Evolutionary conservation across 2,888 invertebrate species (phyloP).

Genomic region (Chironomus tentans): DNA sequence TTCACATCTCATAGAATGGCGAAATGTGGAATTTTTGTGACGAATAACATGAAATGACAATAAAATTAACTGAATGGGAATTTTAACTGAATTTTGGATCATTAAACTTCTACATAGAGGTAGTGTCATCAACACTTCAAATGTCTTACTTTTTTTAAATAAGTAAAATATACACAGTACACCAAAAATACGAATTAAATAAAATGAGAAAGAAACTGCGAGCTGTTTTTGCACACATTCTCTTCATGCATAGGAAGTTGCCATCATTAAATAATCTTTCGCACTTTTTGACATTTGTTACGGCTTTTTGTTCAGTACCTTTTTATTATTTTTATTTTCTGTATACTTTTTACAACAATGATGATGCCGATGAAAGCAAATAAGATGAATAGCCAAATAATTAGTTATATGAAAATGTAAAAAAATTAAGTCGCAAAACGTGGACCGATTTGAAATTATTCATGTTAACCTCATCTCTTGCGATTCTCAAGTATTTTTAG

Average conservation of each 20-base stretch:
- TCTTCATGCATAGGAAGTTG: background rate
- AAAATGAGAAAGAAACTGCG: too few relatives aligned
- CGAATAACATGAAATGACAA: background rate
- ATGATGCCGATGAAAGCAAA: background rate
- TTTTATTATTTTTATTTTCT: background rate
- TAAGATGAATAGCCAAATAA: conserved; percentile 20
- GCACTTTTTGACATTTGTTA: background rate
- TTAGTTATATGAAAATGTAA: background rate
- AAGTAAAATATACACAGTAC: too few relatives aligned
- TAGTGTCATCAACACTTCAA: background rate
- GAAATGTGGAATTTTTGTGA: background rate
- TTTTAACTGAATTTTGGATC: background rate
- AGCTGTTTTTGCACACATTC: background rate
- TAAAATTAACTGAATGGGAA: background rate
- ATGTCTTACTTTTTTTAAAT: too few relatives aligned
- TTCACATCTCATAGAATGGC: too few relatives aligned
- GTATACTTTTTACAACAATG: background rate
- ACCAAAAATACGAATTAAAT: too few relatives aligned
- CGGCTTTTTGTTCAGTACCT: too few relatives aligned
- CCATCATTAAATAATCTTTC: background rate
- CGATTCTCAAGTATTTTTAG: too few relatives aligned
- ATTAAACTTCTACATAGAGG: conserved; percentile 6
- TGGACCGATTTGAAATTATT: too few relatives aligned
- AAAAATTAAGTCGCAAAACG: too few relatives aligned
- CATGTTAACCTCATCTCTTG: too few relatives aligned